Base-by-base conservation (phyloP, 2,113 vertebrate species). In the Cervus canadensis region DNA sequence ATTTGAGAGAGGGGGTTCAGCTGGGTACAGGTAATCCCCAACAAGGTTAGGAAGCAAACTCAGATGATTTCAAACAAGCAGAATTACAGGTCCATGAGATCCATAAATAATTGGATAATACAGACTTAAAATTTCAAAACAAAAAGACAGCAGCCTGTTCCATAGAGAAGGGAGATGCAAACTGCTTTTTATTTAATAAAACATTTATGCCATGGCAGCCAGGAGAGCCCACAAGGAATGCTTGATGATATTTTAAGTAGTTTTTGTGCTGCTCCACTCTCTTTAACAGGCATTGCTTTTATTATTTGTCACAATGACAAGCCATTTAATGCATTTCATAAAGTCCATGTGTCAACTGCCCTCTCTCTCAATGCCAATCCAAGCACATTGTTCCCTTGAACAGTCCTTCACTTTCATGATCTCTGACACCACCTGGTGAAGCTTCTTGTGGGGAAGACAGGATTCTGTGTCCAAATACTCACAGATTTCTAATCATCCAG, bases 341-440 rank as follows among this genome's bases (percentile, higher is more conserved):
- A 40, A 33, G 62, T 8, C 36, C 33, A 1, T 1, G 23, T 1
- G 33, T 30, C 83, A 8, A 0, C 30, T 21, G 13, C 25, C 19
- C 23, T 40, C 56, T n/a, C 16, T 30, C 26, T 17, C 56, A n/a
- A 2, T 2, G n/a, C 15, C 15, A 6, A 52, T 43, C 23, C 85
- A 16, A 13, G 4, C 15, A 10, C 50, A 1, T 4, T 1, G 3
- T 56, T 28, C 59, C 50, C 28, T 7, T 50, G 3, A 3, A 48
- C 8, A 4, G 40, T 67, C 16, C 11, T 25, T 33, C 45, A 19
- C 59, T 79, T 11, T 9, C 52, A 1, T 7, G 33, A 15, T 17
- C 84, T 43, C 40, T 57, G 30, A 19, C 21, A 13, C 50, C 17
- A 3, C 19, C 14, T 12, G 59, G 48, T 5, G 36, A 14, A 10